Percentiles rank a stretch among this genome's conserved stretches.
Evolutionary conservation across 2,888 invertebrate genomes (phyloP).

Genomic region (Caenorhabditis sp.): DNA sequence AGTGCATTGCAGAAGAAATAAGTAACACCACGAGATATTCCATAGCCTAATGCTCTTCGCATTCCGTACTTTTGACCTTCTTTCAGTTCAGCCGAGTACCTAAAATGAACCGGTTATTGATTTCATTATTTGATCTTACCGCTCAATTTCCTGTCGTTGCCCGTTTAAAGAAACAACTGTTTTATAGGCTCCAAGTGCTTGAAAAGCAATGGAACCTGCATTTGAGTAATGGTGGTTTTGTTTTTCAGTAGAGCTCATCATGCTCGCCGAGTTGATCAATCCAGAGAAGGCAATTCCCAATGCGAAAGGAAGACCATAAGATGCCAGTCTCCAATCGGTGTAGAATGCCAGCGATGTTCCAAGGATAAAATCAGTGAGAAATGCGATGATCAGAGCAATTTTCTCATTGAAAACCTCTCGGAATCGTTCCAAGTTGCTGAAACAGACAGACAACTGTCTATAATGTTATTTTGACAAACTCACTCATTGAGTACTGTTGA

Average conservation of each 20-base stretch:
- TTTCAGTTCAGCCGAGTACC: constrained; percentile 73
- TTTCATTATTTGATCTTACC: neutral
- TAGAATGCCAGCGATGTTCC: constrained; percentile 70
- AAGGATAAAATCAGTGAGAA: constrained; percentile 57
- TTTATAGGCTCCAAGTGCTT: constrained; percentile 41
- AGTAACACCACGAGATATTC: constrained; percentile 81
- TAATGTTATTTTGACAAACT: constrained; percentile 46
- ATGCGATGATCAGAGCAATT: constrained; percentile 72
- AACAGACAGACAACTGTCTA: constrained; percentile 7
- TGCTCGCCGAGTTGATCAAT: constrained; percentile 71
- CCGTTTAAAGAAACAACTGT: constrained; percentile 58
- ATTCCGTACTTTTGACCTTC: constrained; percentile 71
- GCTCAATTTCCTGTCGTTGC: constrained; percentile 43
- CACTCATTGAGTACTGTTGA: constrained; percentile 85
- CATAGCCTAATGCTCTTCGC: constrained; percentile 77
- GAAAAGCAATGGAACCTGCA: constrained; percentile 56
- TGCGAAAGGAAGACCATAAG: constrained; percentile 80
- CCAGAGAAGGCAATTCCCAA: constrained; percentile 77
- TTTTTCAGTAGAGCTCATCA: constrained; percentile 43
- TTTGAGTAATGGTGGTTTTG: constrained; percentile 47
- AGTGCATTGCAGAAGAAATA: constrained; percentile 82
- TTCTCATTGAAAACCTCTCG: constrained; percentile 80
- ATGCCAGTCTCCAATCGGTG: constrained; percentile 77
- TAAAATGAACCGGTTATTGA: constrained; percentile 33
- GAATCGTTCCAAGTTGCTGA: constrained; percentile 78